Percentiles rank a stretch among this genome's conserved stretches.
Conservation (phyloP, 2,113 vertebrate genomes). For the Melanocharis versteri region DNA sequence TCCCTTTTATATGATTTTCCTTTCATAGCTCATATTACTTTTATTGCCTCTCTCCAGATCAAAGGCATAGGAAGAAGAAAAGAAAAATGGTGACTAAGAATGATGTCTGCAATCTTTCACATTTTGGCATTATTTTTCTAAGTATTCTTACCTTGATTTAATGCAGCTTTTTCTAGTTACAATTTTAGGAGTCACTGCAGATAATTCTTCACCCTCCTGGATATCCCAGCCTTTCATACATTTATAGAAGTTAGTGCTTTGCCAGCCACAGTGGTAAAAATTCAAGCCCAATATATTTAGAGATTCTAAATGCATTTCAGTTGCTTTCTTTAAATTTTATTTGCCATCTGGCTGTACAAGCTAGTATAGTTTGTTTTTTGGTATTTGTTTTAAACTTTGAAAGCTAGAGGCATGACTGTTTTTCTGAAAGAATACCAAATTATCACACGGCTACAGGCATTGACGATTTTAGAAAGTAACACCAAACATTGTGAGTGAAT, state of each 20-base stretch:
- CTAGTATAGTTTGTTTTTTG: background rate
- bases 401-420: background rate
- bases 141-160: conserved; percentile 12
- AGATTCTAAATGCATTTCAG: background rate
- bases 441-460: background rate
- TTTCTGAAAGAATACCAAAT: background rate
- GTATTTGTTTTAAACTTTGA: background rate
- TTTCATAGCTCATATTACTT: background rate
- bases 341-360: background rate
- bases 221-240: background rate
- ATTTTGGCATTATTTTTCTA: conserved; percentile 9
- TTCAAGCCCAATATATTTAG: background rate
- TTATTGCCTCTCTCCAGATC: conserved; percentile 1
- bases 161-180: background rate
- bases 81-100: background rate
- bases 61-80: conserved; percentile 10
- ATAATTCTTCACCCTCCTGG: background rate
- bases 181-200: background rate
- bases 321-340: background rate
- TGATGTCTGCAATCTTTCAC: background rate
- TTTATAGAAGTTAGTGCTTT: background rate
- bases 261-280: background rate
- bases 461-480: background rate
- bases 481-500: background rate
- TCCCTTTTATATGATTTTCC: background rate